Base-by-base conservation (phyloP, 2,113 vertebrate species). In the Bufo bufo region DNA sequence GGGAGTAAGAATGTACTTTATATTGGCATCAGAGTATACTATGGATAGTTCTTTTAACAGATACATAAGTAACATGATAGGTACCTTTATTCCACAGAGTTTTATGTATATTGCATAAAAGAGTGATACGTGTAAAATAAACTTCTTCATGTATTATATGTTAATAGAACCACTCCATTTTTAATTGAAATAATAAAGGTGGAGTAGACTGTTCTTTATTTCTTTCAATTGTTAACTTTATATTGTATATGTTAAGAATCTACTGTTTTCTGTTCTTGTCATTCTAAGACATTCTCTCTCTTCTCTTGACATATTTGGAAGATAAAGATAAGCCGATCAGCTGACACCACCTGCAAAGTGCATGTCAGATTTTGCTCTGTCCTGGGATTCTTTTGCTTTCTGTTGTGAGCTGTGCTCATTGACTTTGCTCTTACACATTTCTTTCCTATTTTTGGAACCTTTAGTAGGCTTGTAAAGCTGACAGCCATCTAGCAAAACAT, bases 311-410 rank as follows among this genome's bases (percentile, higher is more conserved):
- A 84, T 89, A 66, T 89, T 89, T 84, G 82, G 49, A 78, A 78
- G 72, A 78, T 77, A 84, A 84, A 89, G 87, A 89, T 84, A 89
- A 78, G 81, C 72, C 80, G 84, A 89, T 89, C 87, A 66, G 74
- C 61, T 78, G 72, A 84, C 82, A 89, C 87, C 74, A 89, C 87
- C 82, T 84, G 87, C 74, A 89, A 87, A 84, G 87, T 84, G 74
- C 82, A 84, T 89, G 87, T 84, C 87, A 89, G 81, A 78, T 89
- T 84, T 78, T 78, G 74, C 72, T 84, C 81, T 84, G 82, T 78
- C 81, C 82, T 89, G 87, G 87, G 87, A 89, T 89, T 89, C 69
- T 84, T 69, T 74, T 78, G 72, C 74, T 82, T 84, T 89, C 59
- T 89, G 81, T 77, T 84, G 77, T 78, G 72, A 84, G 52, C 78